phyloP scores from a whole-genome alignment of 2,113 vertebrate genomes.

The Calypte anna region DNA sequence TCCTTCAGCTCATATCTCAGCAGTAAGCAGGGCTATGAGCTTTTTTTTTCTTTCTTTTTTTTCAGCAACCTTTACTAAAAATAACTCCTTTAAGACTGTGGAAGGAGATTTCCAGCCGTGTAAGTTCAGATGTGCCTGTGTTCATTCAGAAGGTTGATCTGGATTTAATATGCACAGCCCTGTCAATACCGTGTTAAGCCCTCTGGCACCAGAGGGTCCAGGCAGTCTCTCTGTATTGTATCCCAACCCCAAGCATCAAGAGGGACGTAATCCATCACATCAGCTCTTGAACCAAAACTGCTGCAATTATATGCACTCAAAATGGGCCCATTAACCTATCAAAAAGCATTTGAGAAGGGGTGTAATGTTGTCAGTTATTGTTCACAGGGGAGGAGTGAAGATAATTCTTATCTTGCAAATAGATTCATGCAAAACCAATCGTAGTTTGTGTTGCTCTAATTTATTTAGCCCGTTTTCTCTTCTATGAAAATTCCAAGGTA shows the following conservation, averaged over 20 bases:
- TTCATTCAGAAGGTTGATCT: constrained; percentile 62
- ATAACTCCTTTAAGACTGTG: constrained; percentile 51
- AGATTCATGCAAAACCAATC: constrained; percentile 55
- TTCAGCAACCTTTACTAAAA: constrained; percentile 47
- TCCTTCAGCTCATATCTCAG: constrained; percentile 69
- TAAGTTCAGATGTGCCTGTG: constrained; percentile 29
- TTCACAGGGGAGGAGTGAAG: constrained; percentile 30
- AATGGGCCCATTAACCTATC: constrained; percentile 63
- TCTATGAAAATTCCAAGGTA: constrained; percentile 28
- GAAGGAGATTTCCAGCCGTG: constrained; percentile 27
- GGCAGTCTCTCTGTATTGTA: constrained; percentile 50
- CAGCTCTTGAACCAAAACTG: constrained; percentile 59
- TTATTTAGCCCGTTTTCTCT: constrained; percentile 37
- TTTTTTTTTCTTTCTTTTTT: constrained; percentile 7
- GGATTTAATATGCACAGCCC: constrained; percentile 53
- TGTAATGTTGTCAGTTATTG: constrained; percentile 50
- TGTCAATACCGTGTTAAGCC: constrained; percentile 63
- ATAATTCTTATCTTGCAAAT: constrained; percentile 55
- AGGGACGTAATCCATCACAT: constrained; percentile 58
- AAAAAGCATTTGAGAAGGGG: constrained; percentile 49
- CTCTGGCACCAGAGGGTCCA: constrained; percentile 72
- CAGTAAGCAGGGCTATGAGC: constrained; percentile 26
- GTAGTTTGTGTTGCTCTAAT: constrained; percentile 23
- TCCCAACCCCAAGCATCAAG: constrained; percentile 37
- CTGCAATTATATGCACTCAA: constrained; percentile 47